Conservation (phyloP, 2,113 vertebrate genomes). For the Ophiodon elongatus region DNA sequence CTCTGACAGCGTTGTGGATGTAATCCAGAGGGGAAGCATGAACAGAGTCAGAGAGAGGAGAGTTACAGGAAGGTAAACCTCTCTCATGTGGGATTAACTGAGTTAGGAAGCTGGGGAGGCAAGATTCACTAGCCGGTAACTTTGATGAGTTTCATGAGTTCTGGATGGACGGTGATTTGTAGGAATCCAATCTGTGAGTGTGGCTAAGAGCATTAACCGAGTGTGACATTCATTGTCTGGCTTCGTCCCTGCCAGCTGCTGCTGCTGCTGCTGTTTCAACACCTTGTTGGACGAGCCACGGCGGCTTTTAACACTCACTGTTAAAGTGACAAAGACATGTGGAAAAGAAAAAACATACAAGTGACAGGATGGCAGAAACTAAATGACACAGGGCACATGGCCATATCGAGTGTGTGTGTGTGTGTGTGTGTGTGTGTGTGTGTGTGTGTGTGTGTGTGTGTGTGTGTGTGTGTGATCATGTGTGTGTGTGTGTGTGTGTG, state of each 20-base stretch:
- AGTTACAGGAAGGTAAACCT: background rate
- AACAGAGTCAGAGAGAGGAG: background rate
- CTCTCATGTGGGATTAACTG: conserved; percentile 15
- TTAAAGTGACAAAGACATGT: conserved; percentile 6
- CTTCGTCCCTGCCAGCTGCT: conserved; percentile 32
- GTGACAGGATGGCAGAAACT: background rate
- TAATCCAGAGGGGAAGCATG: conserved; percentile 9
- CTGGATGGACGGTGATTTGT: background rate
- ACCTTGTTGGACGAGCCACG: no score
- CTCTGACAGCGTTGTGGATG: background rate
- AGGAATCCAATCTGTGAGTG: conserved; percentile 29
- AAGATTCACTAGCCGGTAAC: conserved; percentile 14
- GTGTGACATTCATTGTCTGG: conserved; percentile 52
- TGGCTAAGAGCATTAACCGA: conserved; percentile 41
- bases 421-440: background rate
- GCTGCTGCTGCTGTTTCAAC: conserved; percentile 39
- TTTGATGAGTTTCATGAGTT: conserved; percentile 33
- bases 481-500: background rate
- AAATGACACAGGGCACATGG: background rate
- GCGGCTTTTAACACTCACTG: no score
- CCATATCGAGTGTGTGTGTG: background rate
- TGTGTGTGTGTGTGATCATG: background rate
- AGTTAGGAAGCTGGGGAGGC: conserved; percentile 20
- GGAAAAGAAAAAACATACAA: background rate
- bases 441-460: background rate